phyloP scores from a whole-genome alignment of 2,113 vertebrate genomes.

The Petrocephalus microphthalmus region DNA sequence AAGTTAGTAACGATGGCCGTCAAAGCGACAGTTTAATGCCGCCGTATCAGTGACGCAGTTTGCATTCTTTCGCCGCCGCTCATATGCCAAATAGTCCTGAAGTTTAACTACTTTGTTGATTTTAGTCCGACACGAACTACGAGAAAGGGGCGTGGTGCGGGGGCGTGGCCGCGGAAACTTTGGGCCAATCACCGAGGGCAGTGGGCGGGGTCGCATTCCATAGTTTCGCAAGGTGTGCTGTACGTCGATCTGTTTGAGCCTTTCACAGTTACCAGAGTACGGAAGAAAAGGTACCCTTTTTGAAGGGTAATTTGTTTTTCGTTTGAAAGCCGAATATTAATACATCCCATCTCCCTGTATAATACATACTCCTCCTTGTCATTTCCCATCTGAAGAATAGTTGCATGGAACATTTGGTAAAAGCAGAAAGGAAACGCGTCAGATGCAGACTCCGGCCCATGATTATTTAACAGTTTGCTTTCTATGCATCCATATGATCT shows the following conservation, averaged over 20 bases:
- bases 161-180: slow-evolving; percentile 56
- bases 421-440: neutral
- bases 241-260: no score
- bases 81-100: slow-evolving; percentile 7
- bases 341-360: neutral
- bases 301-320: neutral
- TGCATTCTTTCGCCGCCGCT: neutral
- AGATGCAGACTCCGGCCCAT: neutral
- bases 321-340: neutral
- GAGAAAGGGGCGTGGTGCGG: neutral
- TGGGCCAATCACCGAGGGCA: slow-evolving; percentile 46
- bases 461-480: neutral
- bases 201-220: slow-evolving; percentile 44
- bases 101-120: slow-evolving; percentile 14
- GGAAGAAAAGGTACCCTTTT: neutral
- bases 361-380: neutral
- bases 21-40: neutral
- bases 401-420: neutral
- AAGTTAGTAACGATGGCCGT: neutral
- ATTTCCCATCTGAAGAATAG: neutral
- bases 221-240: slow-evolving; percentile 16
- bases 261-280: neutral
- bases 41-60: neutral
- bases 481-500: neutral
- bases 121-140: slow-evolving; percentile 32